These are phyloP conservation scores for Ophioderma brevispina DNA, from an alignment of 35 echinoderm and acorn worm genomes.

Conservation along the genomic window DNA sequence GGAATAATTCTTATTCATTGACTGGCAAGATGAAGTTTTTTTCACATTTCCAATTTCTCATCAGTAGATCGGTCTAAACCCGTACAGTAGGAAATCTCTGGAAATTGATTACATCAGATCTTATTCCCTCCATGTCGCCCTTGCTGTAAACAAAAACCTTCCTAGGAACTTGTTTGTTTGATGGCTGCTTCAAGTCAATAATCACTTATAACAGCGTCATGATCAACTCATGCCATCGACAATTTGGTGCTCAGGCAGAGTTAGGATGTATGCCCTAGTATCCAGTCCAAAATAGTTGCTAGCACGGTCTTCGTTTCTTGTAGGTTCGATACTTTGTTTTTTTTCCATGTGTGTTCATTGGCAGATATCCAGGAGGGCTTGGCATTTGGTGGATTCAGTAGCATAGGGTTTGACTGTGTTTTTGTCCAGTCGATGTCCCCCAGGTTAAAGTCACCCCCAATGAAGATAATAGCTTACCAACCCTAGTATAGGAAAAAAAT, in stretches of 20 bases:
- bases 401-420: no score
- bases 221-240: conserved; percentile 42
- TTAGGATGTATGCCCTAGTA: conserved; percentile 11
- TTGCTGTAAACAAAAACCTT: conserved; percentile 47
- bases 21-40: not conserved
- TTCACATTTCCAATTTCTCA: conserved; percentile 36
- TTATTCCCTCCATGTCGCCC: conserved; percentile 2
- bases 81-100: not conserved
- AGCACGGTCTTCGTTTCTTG: conserved; percentile 17
- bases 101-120: conserved; percentile 31
- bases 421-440: no score
- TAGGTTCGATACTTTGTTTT: not conserved
- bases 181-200: not conserved
- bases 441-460: no score
- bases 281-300: conserved; percentile 13
- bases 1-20: conserved; percentile 38
- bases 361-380: no score
- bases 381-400: no score
- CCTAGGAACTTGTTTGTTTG: conserved; percentile 34
- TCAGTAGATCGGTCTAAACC: conserved; percentile 2
- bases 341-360: no score
- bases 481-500: no score
- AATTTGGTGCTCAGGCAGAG: not conserved
- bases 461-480: no score
- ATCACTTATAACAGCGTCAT: conserved; percentile 33